Conservation (phyloP, 2,888 invertebrate genomes). For the Ophioninae sp. region DNA sequence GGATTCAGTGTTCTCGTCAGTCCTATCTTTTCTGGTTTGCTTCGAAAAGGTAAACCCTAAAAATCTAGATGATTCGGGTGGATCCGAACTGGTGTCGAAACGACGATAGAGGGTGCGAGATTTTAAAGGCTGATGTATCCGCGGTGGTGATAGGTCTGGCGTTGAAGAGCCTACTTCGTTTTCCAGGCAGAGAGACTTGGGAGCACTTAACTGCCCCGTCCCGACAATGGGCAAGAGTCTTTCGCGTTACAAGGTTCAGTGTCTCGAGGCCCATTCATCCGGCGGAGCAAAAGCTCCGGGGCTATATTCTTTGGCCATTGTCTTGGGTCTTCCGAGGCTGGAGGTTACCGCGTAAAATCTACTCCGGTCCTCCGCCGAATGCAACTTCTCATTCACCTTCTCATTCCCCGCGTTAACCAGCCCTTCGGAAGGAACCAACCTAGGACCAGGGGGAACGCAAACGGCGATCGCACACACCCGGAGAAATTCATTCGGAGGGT, state of each 20-base stretch:
- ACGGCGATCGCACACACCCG: slow-evolving; percentile 48
- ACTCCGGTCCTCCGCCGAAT: slow-evolving; percentile 62
- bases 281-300: slow-evolving; percentile 69
- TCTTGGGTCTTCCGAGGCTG: slow-evolving; percentile 71
- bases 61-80: background rate
- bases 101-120: slow-evolving; percentile 45
- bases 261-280: slow-evolving; percentile 80
- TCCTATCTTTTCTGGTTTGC: no score
- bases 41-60: background rate
- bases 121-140: slow-evolving; percentile 55
- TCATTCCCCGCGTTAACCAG: slow-evolving; percentile 55
- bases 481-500: slow-evolving; percentile 62
- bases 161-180: slow-evolving; percentile 75
- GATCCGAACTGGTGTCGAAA: slow-evolving; percentile 1
- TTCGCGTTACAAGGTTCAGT: slow-evolving; percentile 78
- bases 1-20: background rate
- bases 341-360: slow-evolving; percentile 72
- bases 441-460: slow-evolving; percentile 51
- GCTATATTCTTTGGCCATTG: slow-evolving; percentile 77
- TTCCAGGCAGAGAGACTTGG: slow-evolving; percentile 74
- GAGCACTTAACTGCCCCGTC: slow-evolving; percentile 78
- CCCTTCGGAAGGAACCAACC: slow-evolving; percentile 64
- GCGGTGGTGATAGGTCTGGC: slow-evolving; percentile 22
- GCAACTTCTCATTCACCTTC: slow-evolving; percentile 69
- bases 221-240: slow-evolving; percentile 75